These are phyloP conservation scores for Lagopus leucura DNA, from an alignment of 2,113 vertebrate species.

Conservation along the genomic window DNA sequence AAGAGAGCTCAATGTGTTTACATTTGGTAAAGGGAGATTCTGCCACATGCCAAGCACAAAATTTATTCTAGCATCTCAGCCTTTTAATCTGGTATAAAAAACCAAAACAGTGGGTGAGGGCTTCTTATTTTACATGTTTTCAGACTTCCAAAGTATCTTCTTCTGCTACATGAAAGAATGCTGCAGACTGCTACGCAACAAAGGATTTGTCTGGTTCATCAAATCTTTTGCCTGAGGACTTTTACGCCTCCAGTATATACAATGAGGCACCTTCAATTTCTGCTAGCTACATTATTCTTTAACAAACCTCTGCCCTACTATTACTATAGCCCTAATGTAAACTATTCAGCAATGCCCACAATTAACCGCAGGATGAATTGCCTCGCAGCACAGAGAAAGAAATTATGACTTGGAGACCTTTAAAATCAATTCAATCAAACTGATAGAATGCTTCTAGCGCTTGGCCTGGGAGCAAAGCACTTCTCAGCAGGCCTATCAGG, in stretches of 20 bases:
- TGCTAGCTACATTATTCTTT: slow-evolving; percentile 40
- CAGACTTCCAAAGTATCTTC: background rate
- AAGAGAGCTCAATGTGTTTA: background rate
- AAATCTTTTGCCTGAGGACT: slow-evolving; percentile 16
- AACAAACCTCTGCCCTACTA: slow-evolving; percentile 31
- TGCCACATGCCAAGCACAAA: background rate
- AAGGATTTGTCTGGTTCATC: slow-evolving; percentile 46
- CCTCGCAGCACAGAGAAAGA: slow-evolving; percentile 29
- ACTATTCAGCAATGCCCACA: slow-evolving; percentile 50
- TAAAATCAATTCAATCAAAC: slow-evolving; percentile 43
- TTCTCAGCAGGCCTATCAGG: slow-evolving; percentile 44
- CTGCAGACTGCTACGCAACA: slow-evolving; percentile 4
- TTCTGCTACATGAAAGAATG: background rate
- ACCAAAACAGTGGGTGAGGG: background rate
- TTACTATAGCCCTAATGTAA: slow-evolving; percentile 42
- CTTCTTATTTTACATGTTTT: background rate
- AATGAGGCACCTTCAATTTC: slow-evolving; percentile 51
- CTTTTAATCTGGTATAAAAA: slow-evolving; percentile 10
- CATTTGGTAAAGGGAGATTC: background rate
- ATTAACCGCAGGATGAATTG: slow-evolving; percentile 41
- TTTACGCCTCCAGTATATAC: slow-evolving; percentile 26
- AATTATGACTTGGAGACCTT: slow-evolving; percentile 17
- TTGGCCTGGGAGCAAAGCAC: slow-evolving; percentile 36
- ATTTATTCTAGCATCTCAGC: background rate
- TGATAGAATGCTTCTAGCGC: slow-evolving; percentile 27